Evolutionary conservation across 2,797 vertebrate genomes (phyloP).

Genomic region (Pagetopsis macropterus): DNA sequence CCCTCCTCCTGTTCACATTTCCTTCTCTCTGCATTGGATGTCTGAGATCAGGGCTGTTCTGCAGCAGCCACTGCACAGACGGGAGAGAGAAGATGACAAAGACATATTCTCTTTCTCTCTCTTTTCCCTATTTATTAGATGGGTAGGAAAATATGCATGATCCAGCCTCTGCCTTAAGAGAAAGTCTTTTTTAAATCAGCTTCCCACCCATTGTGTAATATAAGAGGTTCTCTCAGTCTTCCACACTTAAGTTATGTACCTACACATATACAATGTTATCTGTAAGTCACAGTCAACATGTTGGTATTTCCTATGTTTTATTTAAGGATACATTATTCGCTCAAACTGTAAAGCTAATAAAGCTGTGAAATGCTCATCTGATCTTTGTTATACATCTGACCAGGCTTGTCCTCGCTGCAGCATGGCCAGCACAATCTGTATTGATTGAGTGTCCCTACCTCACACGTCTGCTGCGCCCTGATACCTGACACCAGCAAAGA

Average conservation of each 20-base stretch:
- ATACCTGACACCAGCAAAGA: constrained; percentile 61
- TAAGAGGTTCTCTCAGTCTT: constrained; percentile 8
- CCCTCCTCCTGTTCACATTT: constrained; percentile 61
- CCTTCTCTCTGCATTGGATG: constrained; percentile 64
- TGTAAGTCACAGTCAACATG: constrained; percentile 4
- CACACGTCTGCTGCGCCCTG: constrained; percentile 54
- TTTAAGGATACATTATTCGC: background rate
- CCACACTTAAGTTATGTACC: background rate
- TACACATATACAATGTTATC: background rate
- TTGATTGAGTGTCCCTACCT: constrained; percentile 67
- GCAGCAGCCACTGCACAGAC: constrained; percentile 60
- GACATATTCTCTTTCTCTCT: constrained; percentile 38
- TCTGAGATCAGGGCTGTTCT: constrained; percentile 55
- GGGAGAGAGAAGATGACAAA: constrained; percentile 62
- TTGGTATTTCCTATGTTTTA: background rate
- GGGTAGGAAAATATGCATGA: constrained; percentile 26
- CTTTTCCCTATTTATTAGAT: constrained; percentile 22
- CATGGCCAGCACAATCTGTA: constrained; percentile 47
- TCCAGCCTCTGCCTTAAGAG: constrained; percentile 21
- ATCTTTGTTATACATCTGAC: constrained; percentile 35
- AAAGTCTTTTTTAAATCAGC: constrained; percentile 48
- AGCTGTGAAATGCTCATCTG: constrained; percentile 18
- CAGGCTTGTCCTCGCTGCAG: constrained; percentile 27
- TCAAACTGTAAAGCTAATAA: background rate
- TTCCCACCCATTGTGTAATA: constrained; percentile 39